Conservation (phyloP, 1,140 invertebrate genomes). For the Polyergus mexicanus region DNA sequence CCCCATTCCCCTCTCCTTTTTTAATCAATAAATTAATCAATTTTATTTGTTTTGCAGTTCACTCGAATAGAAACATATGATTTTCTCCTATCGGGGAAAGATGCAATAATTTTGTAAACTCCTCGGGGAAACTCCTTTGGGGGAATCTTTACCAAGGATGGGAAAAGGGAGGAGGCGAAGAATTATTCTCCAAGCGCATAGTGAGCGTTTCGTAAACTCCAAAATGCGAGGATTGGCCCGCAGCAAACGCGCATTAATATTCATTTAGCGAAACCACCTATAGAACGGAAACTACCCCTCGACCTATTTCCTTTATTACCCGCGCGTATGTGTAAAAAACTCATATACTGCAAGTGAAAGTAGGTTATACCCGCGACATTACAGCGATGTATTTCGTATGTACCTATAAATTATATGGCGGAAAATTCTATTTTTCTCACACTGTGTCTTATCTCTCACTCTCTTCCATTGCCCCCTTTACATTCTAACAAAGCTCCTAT, state of each 20-base stretch:
- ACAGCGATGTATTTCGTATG: constrained; percentile 35
- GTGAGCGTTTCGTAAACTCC: background rate
- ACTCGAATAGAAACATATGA: background rate
- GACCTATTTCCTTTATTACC: constrained; percentile 68
- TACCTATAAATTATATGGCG: constrained; percentile 34
- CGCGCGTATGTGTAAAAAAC: constrained; percentile 57
- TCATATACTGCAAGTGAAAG: constrained; percentile 43
- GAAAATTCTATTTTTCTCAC: constrained; percentile 38
- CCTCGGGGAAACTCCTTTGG: no score
- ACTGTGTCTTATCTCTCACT: background rate
- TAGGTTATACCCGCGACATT: constrained; percentile 70
- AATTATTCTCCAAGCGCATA: constrained; percentile 37
- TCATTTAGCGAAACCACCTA: constrained; percentile 75
- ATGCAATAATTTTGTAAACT: background rate
- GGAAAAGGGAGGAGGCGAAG: no score
- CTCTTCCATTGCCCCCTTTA: background rate
- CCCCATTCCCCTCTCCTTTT: background rate
- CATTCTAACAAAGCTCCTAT: constrained; percentile 18
- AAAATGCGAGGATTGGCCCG: constrained; percentile 48
- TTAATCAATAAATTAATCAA: background rate
- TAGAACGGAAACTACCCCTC: constrained; percentile 63
- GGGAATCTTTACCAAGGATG: no score
- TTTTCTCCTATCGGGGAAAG: background rate
- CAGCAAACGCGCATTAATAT: constrained; percentile 77
- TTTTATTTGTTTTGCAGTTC: background rate